Percentiles rank a stretch among this genome's conserved stretches.
Conservation (phyloP, 2,797 vertebrate species). For the Pteronotus mesoamericanus region DNA sequence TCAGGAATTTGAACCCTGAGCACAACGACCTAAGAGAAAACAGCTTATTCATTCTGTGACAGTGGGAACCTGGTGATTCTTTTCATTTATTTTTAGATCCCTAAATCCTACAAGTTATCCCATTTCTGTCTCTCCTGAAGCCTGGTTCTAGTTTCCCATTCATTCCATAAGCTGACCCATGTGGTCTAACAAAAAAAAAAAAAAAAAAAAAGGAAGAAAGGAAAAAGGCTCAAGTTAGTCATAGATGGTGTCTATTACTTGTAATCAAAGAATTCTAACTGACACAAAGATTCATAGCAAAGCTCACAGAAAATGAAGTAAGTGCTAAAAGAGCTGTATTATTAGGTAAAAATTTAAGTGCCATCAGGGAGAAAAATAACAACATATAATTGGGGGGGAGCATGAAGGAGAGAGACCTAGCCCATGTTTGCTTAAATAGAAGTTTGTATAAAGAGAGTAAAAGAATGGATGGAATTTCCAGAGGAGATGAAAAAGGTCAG, state of each 20-base stretch:
- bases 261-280: background rate
- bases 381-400: background rate
- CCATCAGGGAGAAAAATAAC: background rate
- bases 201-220: too few species aligned
- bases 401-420: background rate
- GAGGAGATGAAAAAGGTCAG: background rate
- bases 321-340: background rate
- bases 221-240: background rate
- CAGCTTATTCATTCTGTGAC: background rate
- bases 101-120: background rate
- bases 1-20: background rate
- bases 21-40: background rate
- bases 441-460: background rate
- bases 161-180: background rate
- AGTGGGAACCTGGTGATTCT: background rate
- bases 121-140: background rate
- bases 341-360: background rate
- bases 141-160: background rate
- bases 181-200: background rate
- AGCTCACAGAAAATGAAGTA: background rate
- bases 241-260: background rate
- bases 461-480: background rate
- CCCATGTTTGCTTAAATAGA: background rate
- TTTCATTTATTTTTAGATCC: background rate
- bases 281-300: background rate